phyloP scores from a whole-genome alignment of 2,113 vertebrate species.

The Otus sunia region DNA sequence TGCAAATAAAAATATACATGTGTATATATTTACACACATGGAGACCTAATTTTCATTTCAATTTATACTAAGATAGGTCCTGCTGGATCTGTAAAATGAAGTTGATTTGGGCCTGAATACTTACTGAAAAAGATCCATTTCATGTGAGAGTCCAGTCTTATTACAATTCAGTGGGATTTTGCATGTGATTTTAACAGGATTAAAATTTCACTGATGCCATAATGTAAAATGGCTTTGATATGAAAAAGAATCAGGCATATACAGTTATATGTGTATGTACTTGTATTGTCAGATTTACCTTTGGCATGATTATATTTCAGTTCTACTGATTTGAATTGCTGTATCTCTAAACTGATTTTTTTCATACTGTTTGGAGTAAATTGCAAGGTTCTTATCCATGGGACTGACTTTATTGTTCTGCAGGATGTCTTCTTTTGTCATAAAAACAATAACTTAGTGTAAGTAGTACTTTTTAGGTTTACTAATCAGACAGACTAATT shows the following conservation, averaged over 20 bases:
- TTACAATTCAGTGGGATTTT: not conserved
- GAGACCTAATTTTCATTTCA: conserved; percentile 1
- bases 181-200: not conserved
- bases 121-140: not conserved
- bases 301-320: not conserved
- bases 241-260: not conserved
- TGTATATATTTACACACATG: not conserved
- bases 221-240: not conserved
- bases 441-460: conserved; percentile 79
- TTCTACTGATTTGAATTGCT: conserved; percentile 6
- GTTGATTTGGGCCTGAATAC: not conserved
- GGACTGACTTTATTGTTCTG: conserved; percentile 74
- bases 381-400: conserved; percentile 72
- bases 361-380: conserved; percentile 61
- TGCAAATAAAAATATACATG: not conserved
- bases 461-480: conserved; percentile 82
- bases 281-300: not conserved
- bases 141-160: not conserved
- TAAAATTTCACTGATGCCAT: not conserved
- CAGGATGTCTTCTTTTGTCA: conserved; percentile 77
- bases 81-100: not conserved
- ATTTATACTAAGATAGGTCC: not conserved
- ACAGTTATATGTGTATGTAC: not conserved
- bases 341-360: not conserved
- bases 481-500: conserved; percentile 83